Percentiles rank a stretch among this genome's conserved stretches.
phyloP scores from a whole-genome alignment of 2,888 invertebrate species.

The Chorisops tibialis region DNA sequence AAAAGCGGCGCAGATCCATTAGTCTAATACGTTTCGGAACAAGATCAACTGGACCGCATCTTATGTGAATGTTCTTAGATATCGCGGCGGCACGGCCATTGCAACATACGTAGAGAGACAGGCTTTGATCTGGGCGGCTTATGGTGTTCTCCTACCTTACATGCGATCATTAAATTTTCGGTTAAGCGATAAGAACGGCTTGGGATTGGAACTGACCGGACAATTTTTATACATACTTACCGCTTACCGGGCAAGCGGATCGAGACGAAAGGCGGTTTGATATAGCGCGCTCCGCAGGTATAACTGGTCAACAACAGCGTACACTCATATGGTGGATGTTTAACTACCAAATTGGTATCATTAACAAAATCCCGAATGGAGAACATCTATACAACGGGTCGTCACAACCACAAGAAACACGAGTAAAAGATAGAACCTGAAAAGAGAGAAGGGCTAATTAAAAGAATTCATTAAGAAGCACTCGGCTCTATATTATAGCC shows the following conservation, averaged over 20 bases:
- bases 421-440: slow-evolving; percentile 2
- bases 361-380: slow-evolving; percentile 20
- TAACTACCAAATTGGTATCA: slow-evolving; percentile 21
- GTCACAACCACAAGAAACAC: slow-evolving; percentile 16
- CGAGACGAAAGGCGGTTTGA: not conserved
- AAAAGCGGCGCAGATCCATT: slow-evolving; percentile 11
- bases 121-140: slow-evolving; percentile 21
- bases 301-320: not conserved
- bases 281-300: not conserved
- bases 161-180: slow-evolving; percentile 30
- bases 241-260: not conserved
- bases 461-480: slow-evolving; percentile 3
- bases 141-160: slow-evolving; percentile 21
- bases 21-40: slow-evolving; percentile 9
- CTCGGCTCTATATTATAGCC: not conserved
- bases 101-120: not conserved
- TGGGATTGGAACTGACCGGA: slow-evolving; percentile 8
- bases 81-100: slow-evolving; percentile 3
- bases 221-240: not conserved
- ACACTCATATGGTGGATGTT: slow-evolving; percentile 10
- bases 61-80: slow-evolving; percentile 19
- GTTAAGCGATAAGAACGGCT: slow-evolving; percentile 26
- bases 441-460: slow-evolving; percentile 9
- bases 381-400: not conserved
- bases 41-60: not conserved